Conservation (phyloP, 2,113 vertebrate species). For the Apeltes quadracus region DNA sequence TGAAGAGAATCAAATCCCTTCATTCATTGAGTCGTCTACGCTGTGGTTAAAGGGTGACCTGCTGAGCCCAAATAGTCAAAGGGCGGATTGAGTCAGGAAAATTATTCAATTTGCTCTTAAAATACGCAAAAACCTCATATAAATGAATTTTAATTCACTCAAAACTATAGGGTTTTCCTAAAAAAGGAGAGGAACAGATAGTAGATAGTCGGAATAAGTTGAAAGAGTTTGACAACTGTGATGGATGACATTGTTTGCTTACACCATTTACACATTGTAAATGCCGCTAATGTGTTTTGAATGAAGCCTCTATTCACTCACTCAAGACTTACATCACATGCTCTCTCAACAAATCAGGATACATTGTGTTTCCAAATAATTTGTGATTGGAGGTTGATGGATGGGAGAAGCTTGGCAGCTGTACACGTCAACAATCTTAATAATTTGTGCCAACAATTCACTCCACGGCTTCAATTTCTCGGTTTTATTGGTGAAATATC, state of each 20-base stretch:
- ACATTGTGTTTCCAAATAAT: conserved; percentile 2
- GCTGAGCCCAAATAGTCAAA: background rate
- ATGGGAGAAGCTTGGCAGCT: conserved; percentile 3
- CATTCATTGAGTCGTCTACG: background rate
- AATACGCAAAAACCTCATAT: background rate
- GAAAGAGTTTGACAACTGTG: background rate
- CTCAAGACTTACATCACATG: conserved; percentile 20
- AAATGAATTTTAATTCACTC: background rate
- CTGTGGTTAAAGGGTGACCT: background rate
- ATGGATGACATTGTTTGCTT: background rate
- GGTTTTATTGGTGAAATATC: conserved; percentile 9
- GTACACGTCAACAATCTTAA: background rate
- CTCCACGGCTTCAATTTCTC: conserved; percentile 1
- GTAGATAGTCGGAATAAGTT: background rate
- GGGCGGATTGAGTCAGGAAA: background rate
- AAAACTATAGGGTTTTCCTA: no score
- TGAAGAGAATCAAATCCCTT: background rate
- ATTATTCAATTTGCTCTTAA: background rate
- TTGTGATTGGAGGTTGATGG: conserved; percentile 45
- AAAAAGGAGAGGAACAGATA: background rate
- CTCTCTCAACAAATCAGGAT: conserved; percentile 29
- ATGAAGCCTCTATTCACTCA: background rate
- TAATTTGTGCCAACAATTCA: conserved; percentile 8
- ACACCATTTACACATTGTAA: background rate
- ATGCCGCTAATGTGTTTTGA: conserved; percentile 18